These are phyloP conservation scores for Chrysolina oricalcia DNA, from an alignment of 2,888 invertebrate species.

Conservation along the genomic window DNA sequence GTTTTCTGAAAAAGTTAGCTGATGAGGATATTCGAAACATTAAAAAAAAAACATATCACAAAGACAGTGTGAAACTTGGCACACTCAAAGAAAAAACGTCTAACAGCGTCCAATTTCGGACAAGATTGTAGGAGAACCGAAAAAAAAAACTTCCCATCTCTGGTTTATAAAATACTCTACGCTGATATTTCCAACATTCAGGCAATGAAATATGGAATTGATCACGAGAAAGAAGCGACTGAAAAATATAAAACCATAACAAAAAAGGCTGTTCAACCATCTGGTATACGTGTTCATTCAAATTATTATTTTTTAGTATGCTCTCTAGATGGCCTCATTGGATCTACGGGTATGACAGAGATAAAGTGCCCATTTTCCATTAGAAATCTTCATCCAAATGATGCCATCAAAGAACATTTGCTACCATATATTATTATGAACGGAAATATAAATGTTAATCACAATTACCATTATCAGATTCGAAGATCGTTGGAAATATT, in stretches of 20 bases:
- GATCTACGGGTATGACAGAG: background rate
- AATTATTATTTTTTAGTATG: background rate
- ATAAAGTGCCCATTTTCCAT: background rate
- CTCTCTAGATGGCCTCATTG: background rate
- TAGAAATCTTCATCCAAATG: background rate
- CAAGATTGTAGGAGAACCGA: background rate
- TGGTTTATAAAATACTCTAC: background rate
- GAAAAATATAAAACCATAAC: background rate
- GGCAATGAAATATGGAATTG: slow-evolving; percentile 3
- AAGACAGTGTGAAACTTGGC: background rate
- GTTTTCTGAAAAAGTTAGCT: too few relatives aligned
- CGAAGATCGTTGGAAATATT: background rate
- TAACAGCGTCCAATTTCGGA: slow-evolving; percentile 1
- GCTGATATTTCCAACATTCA: background rate
- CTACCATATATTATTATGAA: too few relatives aligned
- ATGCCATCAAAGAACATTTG: background rate
- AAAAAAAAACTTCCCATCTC: background rate
- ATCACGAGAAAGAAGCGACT: background rate
- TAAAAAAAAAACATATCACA: background rate
- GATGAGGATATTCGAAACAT: too few relatives aligned
- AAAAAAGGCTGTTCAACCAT: background rate
- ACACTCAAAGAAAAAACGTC: background rate
- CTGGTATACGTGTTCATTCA: background rate
- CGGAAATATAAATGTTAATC: background rate
- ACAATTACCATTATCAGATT: background rate